These are phyloP conservation scores for Trichogramma pretiosum DNA, from an alignment of 1,140 invertebrate genomes.

Conservation along the genomic window DNA sequence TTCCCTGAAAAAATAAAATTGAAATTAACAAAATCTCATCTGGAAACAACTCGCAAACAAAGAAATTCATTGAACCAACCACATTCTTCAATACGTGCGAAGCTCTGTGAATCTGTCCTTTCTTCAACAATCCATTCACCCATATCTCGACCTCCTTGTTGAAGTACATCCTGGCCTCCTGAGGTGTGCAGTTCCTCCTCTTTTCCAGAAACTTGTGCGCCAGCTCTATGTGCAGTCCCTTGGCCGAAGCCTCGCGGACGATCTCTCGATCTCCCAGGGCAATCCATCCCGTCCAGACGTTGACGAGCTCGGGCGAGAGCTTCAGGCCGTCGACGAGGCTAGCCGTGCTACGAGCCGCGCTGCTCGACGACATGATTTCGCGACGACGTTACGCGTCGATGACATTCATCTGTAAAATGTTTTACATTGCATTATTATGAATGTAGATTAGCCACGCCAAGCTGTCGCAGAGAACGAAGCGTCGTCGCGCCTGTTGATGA, in stretches of 20 bases:
- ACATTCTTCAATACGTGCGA: slow-evolving; percentile 55
- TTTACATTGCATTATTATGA: no score
- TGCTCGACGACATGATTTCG: no score
- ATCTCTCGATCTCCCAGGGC: slow-evolving; percentile 50
- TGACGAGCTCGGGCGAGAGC: slow-evolving; percentile 28
- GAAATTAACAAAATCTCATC: neutral
- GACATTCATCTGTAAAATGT: no score
- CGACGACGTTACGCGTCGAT: no score
- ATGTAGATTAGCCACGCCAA: no score
- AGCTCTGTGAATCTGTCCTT: slow-evolving; percentile 55
- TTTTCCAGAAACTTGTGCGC: slow-evolving; percentile 50
- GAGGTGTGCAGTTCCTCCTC: slow-evolving; percentile 46
- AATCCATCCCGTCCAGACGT: slow-evolving; percentile 53
- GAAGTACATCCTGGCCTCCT: slow-evolving; percentile 45
- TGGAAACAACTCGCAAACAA: neutral
- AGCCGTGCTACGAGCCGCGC: no score
- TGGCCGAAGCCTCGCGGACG: slow-evolving; percentile 55
- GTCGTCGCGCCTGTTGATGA: no score
- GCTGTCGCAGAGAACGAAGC: no score
- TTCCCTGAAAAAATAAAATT: slow-evolving; percentile 29
- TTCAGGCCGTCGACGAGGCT: no score
- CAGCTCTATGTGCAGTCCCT: slow-evolving; percentile 53
- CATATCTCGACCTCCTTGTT: slow-evolving; percentile 50
- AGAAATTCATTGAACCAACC: slow-evolving; percentile 18
- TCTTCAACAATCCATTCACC: slow-evolving; percentile 51